phyloP scores from a whole-genome alignment of 1,140 invertebrate genomes.

The Drosophila willistoni region DNA sequence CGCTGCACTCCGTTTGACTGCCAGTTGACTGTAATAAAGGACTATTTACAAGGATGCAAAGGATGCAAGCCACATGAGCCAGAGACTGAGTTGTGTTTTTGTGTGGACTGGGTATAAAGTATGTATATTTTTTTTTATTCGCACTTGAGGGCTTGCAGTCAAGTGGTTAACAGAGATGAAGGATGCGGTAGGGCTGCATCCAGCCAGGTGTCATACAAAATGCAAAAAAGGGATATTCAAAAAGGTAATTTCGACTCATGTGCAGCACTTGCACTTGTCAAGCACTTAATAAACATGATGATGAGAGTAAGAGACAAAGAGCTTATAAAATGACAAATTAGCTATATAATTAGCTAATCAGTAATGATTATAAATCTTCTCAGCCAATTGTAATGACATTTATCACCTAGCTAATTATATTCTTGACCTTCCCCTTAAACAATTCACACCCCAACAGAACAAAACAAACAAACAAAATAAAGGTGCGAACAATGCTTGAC shows the following conservation, averaged over 20 bases:
- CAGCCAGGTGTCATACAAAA: conserved; percentile 40
- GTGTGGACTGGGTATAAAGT: neutral
- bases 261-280: conserved; percentile 27
- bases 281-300: conserved; percentile 25
- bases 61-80: conserved; percentile 36
- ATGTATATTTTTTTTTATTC: conserved; percentile 46
- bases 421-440: conserved; percentile 25
- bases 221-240: neutral
- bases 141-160: conserved; percentile 70
- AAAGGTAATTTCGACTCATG: neutral
- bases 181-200: conserved; percentile 21
- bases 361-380: conserved; percentile 1
- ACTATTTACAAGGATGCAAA: conserved; percentile 60
- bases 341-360: conserved; percentile 35
- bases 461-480: neutral
- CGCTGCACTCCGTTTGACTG: conserved; percentile 75
- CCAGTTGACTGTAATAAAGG: conserved; percentile 82
- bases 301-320: neutral
- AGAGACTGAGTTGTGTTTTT: conserved; percentile 9
- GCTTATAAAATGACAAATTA: conserved; percentile 22
- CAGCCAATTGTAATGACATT: conserved; percentile 50
- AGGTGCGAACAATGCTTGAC: conserved; percentile 56
- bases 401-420: conserved; percentile 35
- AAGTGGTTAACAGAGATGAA: conserved; percentile 47
- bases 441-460: neutral